Conservation (phyloP, 2,113 vertebrate species). For the Mustela lutreola region DNA sequence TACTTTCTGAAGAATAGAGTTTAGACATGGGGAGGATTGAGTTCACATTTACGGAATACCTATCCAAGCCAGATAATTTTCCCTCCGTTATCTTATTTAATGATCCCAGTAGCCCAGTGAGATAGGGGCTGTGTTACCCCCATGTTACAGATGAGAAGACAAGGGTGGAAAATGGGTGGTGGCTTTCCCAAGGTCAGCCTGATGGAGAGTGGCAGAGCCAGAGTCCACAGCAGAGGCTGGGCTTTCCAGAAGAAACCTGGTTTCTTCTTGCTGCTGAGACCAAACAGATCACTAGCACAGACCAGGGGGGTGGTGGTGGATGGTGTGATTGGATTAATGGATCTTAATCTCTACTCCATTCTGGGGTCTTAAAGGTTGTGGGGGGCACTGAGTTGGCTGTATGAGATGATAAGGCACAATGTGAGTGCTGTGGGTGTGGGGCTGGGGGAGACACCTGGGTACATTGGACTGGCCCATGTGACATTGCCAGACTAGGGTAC, state of each 20-base stretch:
- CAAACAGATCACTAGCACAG: background rate
- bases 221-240: background rate
- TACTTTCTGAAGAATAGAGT: background rate
- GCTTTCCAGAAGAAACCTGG: background rate
- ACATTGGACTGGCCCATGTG: background rate
- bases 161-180: background rate
- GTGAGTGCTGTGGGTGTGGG: fast-evolving
- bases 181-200: background rate
- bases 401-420: background rate
- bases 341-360: background rate
- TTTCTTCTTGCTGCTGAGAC: background rate
- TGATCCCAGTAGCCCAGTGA: background rate
- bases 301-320: background rate
- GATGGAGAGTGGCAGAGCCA: background rate
- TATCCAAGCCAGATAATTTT: background rate
- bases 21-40: background rate
- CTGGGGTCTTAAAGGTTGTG: background rate
- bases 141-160: background rate
- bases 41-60: background rate
- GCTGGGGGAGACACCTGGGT: background rate
- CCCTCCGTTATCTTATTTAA: background rate
- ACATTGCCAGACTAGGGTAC: background rate
- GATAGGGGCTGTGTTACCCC: background rate
- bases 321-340: background rate
- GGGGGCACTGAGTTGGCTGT: background rate